Base-by-base conservation (phyloP, 2,888 invertebrate species). In the Stenoptilia bipunctidactyla region DNA sequence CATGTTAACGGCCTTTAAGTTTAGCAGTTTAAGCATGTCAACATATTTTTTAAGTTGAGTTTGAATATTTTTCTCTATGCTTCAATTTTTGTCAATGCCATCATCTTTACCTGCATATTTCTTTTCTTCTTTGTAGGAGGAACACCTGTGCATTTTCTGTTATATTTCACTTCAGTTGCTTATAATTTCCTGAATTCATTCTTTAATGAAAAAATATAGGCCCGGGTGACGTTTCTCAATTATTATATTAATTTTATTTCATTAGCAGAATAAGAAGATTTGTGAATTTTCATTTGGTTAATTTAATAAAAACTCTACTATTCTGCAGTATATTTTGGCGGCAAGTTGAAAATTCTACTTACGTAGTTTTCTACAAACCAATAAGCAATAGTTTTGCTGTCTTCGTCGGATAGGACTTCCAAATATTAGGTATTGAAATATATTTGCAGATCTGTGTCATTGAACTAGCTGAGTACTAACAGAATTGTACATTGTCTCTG, bases 311-410 rank as follows among this genome's bases (percentile, higher is more conserved):
- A 20, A 20, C 20, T 20, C 20, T 5, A 20, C 20, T 20, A 42
- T 10, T 15, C 35, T 15, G 42, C 37, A 30, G 33, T 12, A 39
- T 37, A 42, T 15, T 39, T 42, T n/a, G 39, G 30, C 34, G 38
- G 42, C 20, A 39, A 27, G 30, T 10, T 42, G 14, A 12, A 15
- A 12, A 39, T 42, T 12, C 42, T 36, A 14, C n/a, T 25, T 12
- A 42, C 25, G 15, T 42, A 42, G 27, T 39, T 42, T 27, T 39
- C 27, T 13, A 39, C 42, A 34, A 39, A 39, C 39, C 36, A 39
- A 36, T 37, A 1, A 37, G 40, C 37, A 1, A 40, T 20, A n/a
- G 15, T 13, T 27, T 33, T 13, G 15, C 36, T 33, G 15, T 15
- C 33, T 33, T 30, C 15, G 14, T 27, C 27, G 14, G 14, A 10